These are phyloP conservation scores for Ennomos quercinarius DNA, from an alignment of 2,888 invertebrate species.

Conservation along the genomic window DNA sequence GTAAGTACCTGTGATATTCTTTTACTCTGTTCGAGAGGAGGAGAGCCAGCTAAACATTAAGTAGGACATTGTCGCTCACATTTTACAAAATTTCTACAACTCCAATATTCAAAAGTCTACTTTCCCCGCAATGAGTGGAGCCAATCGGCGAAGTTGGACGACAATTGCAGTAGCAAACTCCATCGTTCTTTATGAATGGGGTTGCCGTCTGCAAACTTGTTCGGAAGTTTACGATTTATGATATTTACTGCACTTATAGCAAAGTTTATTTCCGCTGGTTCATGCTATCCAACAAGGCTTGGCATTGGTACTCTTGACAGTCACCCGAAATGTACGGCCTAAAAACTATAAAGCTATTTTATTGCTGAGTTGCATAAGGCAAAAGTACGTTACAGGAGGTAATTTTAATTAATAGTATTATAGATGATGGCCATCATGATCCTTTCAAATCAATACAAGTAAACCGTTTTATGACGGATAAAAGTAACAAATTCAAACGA, in stretches of 20 bases:
- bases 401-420: too few relatives aligned
- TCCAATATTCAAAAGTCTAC: slow-evolving; percentile 23
- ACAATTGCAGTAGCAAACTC: slow-evolving; percentile 40
- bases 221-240: slow-evolving; percentile 50
- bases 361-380: too few relatives aligned
- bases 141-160: slow-evolving; percentile 34
- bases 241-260: slow-evolving; percentile 53
- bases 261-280: slow-evolving; percentile 45
- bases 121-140: slow-evolving; percentile 19
- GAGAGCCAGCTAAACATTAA: too few relatives aligned
- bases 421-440: too few relatives aligned
- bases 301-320: slow-evolving; percentile 20
- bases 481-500: slow-evolving; percentile 13
- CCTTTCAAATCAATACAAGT: background rate
- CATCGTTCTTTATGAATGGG: slow-evolving; percentile 47
- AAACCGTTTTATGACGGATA: background rate
- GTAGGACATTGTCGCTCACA: background rate
- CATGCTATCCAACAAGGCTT: slow-evolving; percentile 42
- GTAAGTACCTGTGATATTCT: background rate
- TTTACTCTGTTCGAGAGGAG: too few relatives aligned
- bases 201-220: slow-evolving; percentile 64
- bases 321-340: slow-evolving; percentile 11
- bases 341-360: too few relatives aligned
- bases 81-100: slow-evolving; percentile 25
- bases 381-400: too few relatives aligned